Conservation (phyloP, 2,888 invertebrate species). For the Boloria euphrosyne region DNA sequence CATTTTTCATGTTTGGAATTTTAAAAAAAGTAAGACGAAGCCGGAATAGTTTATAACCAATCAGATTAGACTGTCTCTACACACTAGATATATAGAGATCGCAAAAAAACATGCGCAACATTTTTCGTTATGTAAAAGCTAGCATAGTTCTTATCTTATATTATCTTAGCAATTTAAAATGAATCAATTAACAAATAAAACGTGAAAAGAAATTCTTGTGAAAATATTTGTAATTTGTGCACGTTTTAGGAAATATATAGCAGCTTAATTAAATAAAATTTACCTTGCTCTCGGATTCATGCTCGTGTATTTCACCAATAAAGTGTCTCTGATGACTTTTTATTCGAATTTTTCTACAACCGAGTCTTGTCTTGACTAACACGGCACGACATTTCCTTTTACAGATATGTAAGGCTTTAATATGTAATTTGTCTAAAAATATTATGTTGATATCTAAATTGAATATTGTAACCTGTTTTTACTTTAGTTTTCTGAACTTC, state of each 20-base stretch:
- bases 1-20: too few relatives aligned
- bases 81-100: too few relatives aligned
- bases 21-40: too few relatives aligned
- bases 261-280: conserved; percentile 23
- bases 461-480: background rate
- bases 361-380: conserved; percentile 36
- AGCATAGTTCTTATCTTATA: too few relatives aligned
- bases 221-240: background rate
- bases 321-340: conserved; percentile 40
- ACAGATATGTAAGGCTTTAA: conserved; percentile 47
- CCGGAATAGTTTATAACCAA: too few relatives aligned
- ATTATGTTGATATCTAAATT: conserved; percentile 51
- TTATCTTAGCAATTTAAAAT: background rate
- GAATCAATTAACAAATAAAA: background rate
- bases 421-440: conserved; percentile 51
- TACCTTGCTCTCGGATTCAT: background rate
- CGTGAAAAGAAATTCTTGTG: background rate
- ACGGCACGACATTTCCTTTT: conserved; percentile 49
- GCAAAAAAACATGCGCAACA: too few relatives aligned
- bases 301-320: conserved; percentile 33
- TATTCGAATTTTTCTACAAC: conserved; percentile 44
- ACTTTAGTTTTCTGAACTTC: background rate
- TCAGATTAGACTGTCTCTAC: too few relatives aligned
- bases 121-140: too few relatives aligned
- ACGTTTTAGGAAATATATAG: conserved; percentile 5